Conservation (phyloP, 2,888 invertebrate genomes). For the Brachypalpus laphriformis region DNA sequence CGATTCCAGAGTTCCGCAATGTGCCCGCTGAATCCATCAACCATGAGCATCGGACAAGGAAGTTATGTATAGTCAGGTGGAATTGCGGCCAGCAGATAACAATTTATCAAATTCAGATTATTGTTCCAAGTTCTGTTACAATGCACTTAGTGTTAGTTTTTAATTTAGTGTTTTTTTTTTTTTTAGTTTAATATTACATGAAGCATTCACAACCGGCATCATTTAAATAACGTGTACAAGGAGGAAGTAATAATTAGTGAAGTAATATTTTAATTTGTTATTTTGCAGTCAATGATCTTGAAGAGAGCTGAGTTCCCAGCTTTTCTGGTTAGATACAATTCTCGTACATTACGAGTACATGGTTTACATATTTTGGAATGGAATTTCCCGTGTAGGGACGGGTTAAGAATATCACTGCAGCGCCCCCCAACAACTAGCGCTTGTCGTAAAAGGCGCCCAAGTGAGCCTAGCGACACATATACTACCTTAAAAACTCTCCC, state of each 20-base stretch:
- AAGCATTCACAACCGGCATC: conserved; percentile 28
- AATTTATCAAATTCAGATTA: conserved; percentile 70
- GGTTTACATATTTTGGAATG: too few species aligned
- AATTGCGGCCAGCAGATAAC: conserved; percentile 52
- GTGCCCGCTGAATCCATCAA: conserved; percentile 70
- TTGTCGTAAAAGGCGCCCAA: too few species aligned
- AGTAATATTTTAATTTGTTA: background rate
- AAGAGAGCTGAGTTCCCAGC: too few species aligned
- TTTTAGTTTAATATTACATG: background rate
- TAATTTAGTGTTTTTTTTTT: background rate
- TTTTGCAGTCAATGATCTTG: background rate
- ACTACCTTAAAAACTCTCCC: too few species aligned
- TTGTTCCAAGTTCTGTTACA: conserved; percentile 25
- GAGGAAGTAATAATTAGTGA: conserved; percentile 19
- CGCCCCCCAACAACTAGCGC: too few species aligned
- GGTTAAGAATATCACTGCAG: too few species aligned
- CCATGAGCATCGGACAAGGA: conserved; percentile 60
- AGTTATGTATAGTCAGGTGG: conserved; percentile 60
- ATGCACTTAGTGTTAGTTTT: conserved; percentile 1
- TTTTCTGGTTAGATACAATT: too few species aligned
- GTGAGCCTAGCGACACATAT: too few species aligned
- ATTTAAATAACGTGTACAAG: conserved; percentile 14
- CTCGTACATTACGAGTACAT: too few species aligned
- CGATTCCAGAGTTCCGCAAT: conserved; percentile 65
- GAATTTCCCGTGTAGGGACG: too few species aligned